phyloP scores from a whole-genome alignment of 1,140 invertebrate genomes.

The Ceratoteleas bidentatus region DNA sequence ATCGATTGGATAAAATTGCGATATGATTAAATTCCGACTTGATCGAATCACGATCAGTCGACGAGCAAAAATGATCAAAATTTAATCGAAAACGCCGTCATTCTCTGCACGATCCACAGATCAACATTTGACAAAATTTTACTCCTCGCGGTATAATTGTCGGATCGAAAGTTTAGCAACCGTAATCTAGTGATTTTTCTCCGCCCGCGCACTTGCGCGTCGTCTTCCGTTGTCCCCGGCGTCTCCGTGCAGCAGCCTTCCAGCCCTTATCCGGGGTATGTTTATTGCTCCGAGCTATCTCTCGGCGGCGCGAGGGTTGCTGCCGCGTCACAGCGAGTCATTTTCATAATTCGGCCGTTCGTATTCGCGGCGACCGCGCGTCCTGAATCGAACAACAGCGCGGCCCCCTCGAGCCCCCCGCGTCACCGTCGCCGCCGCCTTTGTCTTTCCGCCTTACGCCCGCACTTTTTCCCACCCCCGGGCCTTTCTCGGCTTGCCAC shows the following conservation, averaged over 20 bases:
- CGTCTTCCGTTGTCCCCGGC: slow-evolving; percentile 39
- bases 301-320: slow-evolving; percentile 74
- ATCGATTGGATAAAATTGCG: no score
- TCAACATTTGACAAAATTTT: no score
- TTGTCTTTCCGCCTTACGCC: slow-evolving; percentile 49
- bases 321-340: slow-evolving; percentile 80
- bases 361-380: slow-evolving; percentile 81
- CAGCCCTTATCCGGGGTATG: slow-evolving; percentile 74
- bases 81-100: no score
- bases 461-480: slow-evolving; percentile 39
- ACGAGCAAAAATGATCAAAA: no score
- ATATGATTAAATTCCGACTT: no score
- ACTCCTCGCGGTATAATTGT: no score
- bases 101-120: no score
- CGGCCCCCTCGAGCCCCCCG: slow-evolving; percentile 26
- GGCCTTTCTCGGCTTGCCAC: slow-evolving; percentile 52
- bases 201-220: no score
- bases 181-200: no score
- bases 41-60: no score
- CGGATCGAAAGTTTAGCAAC: no score
- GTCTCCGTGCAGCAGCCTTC: slow-evolving; percentile 53
- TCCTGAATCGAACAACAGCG: slow-evolving; percentile 80
- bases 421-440: slow-evolving; percentile 41
- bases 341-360: slow-evolving; percentile 84
- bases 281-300: slow-evolving; percentile 81